Base-by-base conservation (phyloP, 2,797 vertebrate species). In the Labeo calbasu region DNA sequence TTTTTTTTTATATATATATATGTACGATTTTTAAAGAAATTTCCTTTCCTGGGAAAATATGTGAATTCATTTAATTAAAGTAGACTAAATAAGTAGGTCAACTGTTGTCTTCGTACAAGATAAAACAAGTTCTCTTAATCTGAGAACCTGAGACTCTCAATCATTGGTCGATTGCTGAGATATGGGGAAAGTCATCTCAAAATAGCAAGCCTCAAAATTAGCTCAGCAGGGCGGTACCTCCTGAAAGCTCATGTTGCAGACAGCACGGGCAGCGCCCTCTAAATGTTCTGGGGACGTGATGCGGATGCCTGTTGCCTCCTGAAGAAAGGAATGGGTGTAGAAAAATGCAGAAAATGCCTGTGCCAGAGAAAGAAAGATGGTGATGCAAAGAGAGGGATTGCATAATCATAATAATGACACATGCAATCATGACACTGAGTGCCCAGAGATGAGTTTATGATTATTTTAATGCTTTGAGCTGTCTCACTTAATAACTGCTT, bases 321-420 rank as follows among this genome's bases (percentile, higher is more conserved):
- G 89, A 63, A 96, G 92, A 89, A 96, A 96, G 78, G 92, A 86
- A 85, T 96, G 78, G 0, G 91, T 95, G 89, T 96, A 95, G 90
- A 91, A 96, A 86, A 96, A 96, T 5, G 94, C 95, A 73, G 96
- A 95, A 90, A 96, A 96, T 40, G 95, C 96, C 96, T 96, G 90
- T 77, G 50, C 32, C 1, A 77, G 40, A 83, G 9, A 70, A n/a
- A 82, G 36, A 77, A 59, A 72, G 14, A 55, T n/a, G 43, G 25
- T 6, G 32, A 55, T 32, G n/a, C 13, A 78, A 43, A 87, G 25
- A 77, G n/a, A 70, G 7, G 79, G 72, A 46, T 48, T 82, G 77
- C 72, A 50, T 72, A 79, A 82, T 77, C 36, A 77, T 61, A 80
- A 86, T 75, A 65, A 79, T 86, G 81, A 86, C 57, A 79, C 51